Base-by-base conservation (phyloP, 2,113 vertebrate species). In the Lanius collurio region DNA sequence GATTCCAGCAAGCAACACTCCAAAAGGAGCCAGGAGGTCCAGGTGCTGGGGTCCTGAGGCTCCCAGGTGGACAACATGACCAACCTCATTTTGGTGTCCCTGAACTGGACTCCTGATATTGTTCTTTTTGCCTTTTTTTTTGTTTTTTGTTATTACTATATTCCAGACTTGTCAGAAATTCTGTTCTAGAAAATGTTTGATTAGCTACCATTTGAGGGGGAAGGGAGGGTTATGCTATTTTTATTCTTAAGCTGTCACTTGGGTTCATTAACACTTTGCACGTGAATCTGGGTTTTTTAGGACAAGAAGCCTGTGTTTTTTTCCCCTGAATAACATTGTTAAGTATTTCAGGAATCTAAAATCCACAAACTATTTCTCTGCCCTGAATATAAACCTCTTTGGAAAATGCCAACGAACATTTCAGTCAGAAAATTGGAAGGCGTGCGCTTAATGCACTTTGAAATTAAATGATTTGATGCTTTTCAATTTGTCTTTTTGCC, bases 401-500 rank as follows among this genome's bases (percentile, higher is more conserved):
- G 94, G 95, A 96, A 94, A 96, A 97, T 93, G 55, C 69, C 7
- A 5, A 82, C 26, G 88, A 84, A 89, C 52, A 28, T 88, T 94
- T 95, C 62, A 87, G 83, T 89, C 80, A 95, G 92, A 82, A 90
- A 93, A 96, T 68, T 86, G 92, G 86, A 96, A 93, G 80, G 65
- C 56, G 62, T 93, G 83, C 6, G 73, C 90, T 93, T 90, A 95
- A 87, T 57, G 86, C 88, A 93, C 80, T 94, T 94, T n/a, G 69
- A 94, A 97, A 95, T 96, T 95, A 96, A 96, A 96, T 92, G 28
- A 95, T 93, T 89, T 89, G 90, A 83, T 96, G 92, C 90, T 92
- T 94, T 97, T 82, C 95, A 95, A 96, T 96, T 93, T 94, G 95
- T 96, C 95, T 96, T 92, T 94, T 95, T 93, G 94, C 92, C 95